phyloP scores from a whole-genome alignment of 2,797 vertebrate species.

The Paguma larvata region DNA sequence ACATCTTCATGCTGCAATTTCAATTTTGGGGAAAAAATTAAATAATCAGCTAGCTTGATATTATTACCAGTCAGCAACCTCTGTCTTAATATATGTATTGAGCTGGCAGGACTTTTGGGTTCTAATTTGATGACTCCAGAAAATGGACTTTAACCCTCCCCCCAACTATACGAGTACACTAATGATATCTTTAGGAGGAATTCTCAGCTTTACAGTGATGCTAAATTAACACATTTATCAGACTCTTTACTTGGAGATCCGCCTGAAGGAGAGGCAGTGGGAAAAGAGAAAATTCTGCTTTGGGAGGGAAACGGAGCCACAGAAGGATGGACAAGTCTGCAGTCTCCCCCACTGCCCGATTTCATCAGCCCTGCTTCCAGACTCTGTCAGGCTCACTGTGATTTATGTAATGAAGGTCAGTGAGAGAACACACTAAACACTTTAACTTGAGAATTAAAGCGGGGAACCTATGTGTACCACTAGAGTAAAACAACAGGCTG shows the following conservation, averaged over 20 bases:
- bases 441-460: constrained; percentile 71
- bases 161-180: neutral
- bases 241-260: constrained; percentile 49
- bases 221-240: constrained; percentile 55
- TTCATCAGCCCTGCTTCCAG: constrained; percentile 37
- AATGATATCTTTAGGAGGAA: neutral
- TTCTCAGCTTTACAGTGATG: neutral
- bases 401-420: constrained; percentile 76
- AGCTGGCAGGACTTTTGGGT: neutral
- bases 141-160: neutral
- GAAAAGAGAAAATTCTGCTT: neutral
- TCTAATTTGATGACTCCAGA: constrained; percentile 36
- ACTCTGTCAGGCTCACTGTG: constrained; percentile 39
- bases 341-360: neutral
- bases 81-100: neutral
- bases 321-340: neutral
- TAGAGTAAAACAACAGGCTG: constrained; percentile 69
- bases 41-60: neutral
- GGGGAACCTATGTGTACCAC: constrained; percentile 3
- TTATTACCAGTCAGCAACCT: neutral
- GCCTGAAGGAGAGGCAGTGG: neutral
- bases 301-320: neutral
- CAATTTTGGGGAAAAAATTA: neutral
- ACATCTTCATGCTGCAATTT: neutral
- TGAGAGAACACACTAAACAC: constrained; percentile 58